These are phyloP conservation scores for Microctonus brassicae DNA, from an alignment of 2,888 invertebrate genomes.

Conservation along the genomic window DNA sequence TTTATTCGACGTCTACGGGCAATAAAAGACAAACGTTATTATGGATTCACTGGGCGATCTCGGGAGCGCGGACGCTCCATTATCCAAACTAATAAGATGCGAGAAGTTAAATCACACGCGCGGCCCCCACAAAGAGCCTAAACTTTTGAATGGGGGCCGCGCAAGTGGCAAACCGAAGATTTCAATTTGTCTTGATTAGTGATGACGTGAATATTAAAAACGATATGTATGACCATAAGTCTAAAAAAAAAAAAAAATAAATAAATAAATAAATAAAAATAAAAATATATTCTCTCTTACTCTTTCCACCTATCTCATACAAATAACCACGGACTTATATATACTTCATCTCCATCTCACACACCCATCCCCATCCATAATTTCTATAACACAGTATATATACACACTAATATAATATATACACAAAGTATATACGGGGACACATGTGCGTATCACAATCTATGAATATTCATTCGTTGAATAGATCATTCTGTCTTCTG, in stretches of 20 bases:
- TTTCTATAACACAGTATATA: neutral
- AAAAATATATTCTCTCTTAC: neutral
- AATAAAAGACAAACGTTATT: conserved; percentile 56
- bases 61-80: conserved; percentile 49
- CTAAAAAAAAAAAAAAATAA: neutral
- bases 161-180: conserved; percentile 54
- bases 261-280: conserved; percentile 18
- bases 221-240: conserved; percentile 4
- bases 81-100: conserved; percentile 54
- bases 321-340: neutral
- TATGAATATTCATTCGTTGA: conserved; percentile 33
- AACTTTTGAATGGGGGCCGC: conserved; percentile 43
- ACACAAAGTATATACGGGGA: neutral
- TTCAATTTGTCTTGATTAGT: conserved; percentile 66
- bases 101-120: conserved; percentile 52
- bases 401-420: neutral
- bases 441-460: conserved; percentile 23
- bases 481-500: conserved; percentile 32
- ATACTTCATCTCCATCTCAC: neutral
- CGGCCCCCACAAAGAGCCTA: conserved; percentile 36
- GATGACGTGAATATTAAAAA: conserved; percentile 62
- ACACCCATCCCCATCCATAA: conserved; percentile 7
- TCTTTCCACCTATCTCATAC: neutral
- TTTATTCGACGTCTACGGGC: conserved; percentile 41
- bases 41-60: conserved; percentile 65